Evolutionary conservation across 2,113 vertebrate genomes (phyloP), one percentile per base, ranked within the genome.

Genomic region (Brachyhypopomus gauderio): DNA sequence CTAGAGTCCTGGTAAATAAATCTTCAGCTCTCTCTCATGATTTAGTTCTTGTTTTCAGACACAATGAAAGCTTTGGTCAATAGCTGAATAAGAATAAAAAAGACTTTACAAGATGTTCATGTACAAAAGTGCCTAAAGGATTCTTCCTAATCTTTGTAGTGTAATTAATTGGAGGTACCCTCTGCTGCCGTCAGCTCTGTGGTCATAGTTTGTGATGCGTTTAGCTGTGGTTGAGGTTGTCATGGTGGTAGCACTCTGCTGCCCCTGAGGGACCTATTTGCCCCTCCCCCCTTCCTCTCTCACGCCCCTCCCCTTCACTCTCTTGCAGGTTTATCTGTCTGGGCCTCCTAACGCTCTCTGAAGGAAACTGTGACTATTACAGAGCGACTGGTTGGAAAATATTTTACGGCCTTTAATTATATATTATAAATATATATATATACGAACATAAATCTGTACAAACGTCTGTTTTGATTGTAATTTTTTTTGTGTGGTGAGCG

Each of bases 351-450:
- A 76, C 63, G 56, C 74, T 55, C 66, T 71, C 86, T 89, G 87
- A 92, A 92, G 91, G 90, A 89, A 94, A 92, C 88, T 89, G 85
- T 89, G 89, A 88, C 84, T 89, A 88, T 89, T 84, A 84, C 84
- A 88, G 87, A 91, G 84, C 52, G 69, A 73, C 91, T 88, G 56
- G 86, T 45, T 70, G 78, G 90, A 90, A 90, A 88, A 88, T 87
- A 85, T 92, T 93, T 92, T 91, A 91, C 89, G 88, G 92, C 92
- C 91, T 93, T 94, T 92, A 93, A 88, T 92, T 90, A 91, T 89
- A 84, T 87, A 85, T 82, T 91, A 90, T 90, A 86, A 81, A 85
- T 79, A 81, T 83, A 82, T 85, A 77, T 83, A 72, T 59, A 81
- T 41, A 83, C 63, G 70, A 2, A 56, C 73, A 77, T 70, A 78